These are phyloP conservation scores for Cryptophagus acutangulus DNA, from an alignment of 2,888 invertebrate genomes.

Conservation along the genomic window DNA sequence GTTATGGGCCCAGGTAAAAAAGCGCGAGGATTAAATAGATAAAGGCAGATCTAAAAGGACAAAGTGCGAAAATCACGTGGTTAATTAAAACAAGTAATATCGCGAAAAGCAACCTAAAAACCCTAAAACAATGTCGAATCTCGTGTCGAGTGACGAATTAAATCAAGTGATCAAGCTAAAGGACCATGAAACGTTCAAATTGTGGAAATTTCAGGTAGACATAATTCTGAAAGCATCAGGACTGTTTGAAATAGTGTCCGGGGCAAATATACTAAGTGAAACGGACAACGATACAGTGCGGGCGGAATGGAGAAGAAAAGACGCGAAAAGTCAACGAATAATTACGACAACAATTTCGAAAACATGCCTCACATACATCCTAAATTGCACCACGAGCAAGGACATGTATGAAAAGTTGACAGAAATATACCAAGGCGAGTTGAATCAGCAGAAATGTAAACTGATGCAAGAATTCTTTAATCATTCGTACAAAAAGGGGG, in stretches of 20 bases:
- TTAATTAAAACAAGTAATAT: too few relatives aligned
- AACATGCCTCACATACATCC: not conserved
- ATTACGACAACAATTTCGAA: not conserved
- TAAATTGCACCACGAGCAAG: conserved; percentile 2
- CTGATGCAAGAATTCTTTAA: not conserved
- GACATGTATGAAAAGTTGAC: conserved; percentile 3
- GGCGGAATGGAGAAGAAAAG: not conserved
- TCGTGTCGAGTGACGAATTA: conserved; percentile 7
- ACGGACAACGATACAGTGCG: not conserved
- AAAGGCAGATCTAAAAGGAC: too few relatives aligned
- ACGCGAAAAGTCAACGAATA: conserved; percentile 1
- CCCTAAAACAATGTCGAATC: too few relatives aligned
- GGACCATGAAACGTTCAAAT: conserved; percentile 6
- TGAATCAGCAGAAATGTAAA: not conserved
- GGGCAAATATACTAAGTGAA: not conserved
- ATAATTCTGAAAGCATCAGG: conserved; percentile 4
- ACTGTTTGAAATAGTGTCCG: conserved; percentile 2
- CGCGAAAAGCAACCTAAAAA: too few relatives aligned
- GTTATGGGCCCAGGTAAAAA: too few relatives aligned
- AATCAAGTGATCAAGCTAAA: conserved; percentile 6
- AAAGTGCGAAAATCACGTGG: too few relatives aligned
- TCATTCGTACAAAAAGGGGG: not conserved
- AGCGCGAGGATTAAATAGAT: too few relatives aligned
- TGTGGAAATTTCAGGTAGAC: conserved; percentile 8
- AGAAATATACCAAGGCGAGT: not conserved